Percentiles rank a stretch among this genome's conserved stretches.
These are phyloP conservation scores for Sternotherus odoratus DNA, from an alignment of 2,797 vertebrate genomes.

Conservation along the genomic window DNA sequence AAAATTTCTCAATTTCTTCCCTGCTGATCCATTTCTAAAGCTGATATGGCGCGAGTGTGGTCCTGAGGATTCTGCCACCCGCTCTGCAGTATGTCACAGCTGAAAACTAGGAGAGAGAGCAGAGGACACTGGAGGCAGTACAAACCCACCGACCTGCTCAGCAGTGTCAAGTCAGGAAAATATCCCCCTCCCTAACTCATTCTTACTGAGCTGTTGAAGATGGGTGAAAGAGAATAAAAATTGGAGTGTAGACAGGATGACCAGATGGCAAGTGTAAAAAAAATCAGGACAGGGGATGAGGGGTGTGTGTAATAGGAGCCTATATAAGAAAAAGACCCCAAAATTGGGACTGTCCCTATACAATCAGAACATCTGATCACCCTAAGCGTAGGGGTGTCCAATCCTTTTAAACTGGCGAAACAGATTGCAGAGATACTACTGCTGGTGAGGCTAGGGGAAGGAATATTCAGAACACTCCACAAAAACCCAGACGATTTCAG, in stretches of 20 bases:
- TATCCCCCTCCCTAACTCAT: neutral
- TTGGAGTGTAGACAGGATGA: too few relatives aligned
- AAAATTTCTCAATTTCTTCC: slow-evolving; percentile 2
- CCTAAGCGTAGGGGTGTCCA: neutral
- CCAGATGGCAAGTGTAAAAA: too few relatives aligned
- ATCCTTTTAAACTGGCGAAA: neutral
- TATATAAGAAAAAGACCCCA: too few relatives aligned
- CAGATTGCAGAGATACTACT: neutral
- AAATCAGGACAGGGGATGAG: too few relatives aligned
- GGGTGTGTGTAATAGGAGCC: too few relatives aligned
- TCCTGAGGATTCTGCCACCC: neutral
- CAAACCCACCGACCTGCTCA: neutral
- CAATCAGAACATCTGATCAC: too few relatives aligned
- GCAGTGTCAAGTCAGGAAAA: neutral
- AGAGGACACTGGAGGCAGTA: neutral
- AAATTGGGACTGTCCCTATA: too few relatives aligned
- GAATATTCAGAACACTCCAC: neutral
- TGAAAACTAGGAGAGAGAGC: neutral
- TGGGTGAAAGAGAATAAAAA: neutral
- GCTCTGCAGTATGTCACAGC: fast-evolving
- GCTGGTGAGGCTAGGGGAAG: neutral
- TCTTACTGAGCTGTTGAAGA: neutral
- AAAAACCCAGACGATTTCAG: fast-evolving
- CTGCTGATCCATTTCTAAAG: slow-evolving; percentile 1
- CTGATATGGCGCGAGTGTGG: neutral